Evolutionary conservation across 2,888 invertebrate species (phyloP).

Genomic region (Cotesia congregata): DNA sequence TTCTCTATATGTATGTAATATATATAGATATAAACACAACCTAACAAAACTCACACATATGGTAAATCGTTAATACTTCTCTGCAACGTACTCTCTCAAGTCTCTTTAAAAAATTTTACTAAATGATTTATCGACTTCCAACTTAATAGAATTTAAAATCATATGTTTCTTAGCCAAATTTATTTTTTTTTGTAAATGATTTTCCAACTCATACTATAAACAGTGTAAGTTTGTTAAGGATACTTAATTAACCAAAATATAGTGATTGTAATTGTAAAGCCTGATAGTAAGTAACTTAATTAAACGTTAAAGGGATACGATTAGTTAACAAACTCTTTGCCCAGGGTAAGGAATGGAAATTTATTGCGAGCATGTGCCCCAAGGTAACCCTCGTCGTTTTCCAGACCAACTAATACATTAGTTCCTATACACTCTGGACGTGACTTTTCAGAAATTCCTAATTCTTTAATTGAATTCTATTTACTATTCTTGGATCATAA

Average conservation of each 20-base stretch:
- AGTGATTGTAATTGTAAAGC: slow-evolving; percentile 51
- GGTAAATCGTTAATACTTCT: neutral
- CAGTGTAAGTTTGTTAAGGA: neutral
- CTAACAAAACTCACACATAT: neutral
- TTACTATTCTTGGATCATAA: neutral
- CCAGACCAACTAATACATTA: slow-evolving; percentile 7
- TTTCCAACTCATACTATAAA: neutral
- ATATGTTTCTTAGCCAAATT: too few relatives aligned
- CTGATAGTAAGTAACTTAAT: slow-evolving; percentile 50
- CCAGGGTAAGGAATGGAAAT: slow-evolving; percentile 49
- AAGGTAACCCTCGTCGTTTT: slow-evolving; percentile 20
- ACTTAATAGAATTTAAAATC: neutral
- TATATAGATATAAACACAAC: slow-evolving; percentile 7
- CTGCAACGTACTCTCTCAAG: slow-evolving; percentile 1
- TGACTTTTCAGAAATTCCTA: slow-evolving; percentile 1
- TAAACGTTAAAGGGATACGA: slow-evolving; percentile 57
- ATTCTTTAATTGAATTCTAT: too few relatives aligned
- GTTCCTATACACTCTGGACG: neutral
- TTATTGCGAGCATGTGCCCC: slow-evolving; percentile 51
- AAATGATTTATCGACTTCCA: slow-evolving; percentile 8
- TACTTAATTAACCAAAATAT: slow-evolving; percentile 21
- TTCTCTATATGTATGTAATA: neutral
- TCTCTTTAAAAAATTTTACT: slow-evolving; percentile 18
- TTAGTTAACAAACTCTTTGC: slow-evolving; percentile 53
- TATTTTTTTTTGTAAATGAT: too few relatives aligned